phyloP scores from a whole-genome alignment of 2,888 invertebrate species.

The Patella ulyssiponensis region DNA sequence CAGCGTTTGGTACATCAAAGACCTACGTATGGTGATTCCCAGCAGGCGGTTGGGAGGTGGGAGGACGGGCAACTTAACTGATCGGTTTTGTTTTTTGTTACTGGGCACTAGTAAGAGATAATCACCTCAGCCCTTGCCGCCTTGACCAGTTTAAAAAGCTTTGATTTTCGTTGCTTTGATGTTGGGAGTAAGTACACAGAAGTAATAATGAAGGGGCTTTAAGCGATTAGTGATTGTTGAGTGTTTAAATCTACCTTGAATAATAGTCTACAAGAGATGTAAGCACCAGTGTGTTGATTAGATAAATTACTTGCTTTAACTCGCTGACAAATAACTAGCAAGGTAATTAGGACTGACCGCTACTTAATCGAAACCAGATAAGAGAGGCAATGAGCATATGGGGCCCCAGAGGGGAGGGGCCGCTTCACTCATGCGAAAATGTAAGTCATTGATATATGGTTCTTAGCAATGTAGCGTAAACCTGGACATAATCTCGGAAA shows the following conservation, averaged over 20 bases:
- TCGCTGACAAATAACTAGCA: constrained; percentile 7
- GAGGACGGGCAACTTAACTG: background rate
- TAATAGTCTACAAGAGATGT: constrained; percentile 3
- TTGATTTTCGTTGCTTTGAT: constrained; percentile 5
- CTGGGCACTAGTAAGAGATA: background rate
- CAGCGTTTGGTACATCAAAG: background rate
- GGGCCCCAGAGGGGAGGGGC: constrained; percentile 2
- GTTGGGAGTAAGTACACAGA: background rate
- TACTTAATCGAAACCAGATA: constrained; percentile 8
- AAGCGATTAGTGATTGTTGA: constrained; percentile 10
- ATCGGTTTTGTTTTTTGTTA: background rate
- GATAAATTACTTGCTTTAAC: constrained; percentile 5
- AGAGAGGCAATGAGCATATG: background rate
- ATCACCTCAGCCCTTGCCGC: background rate
- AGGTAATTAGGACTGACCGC: constrained; percentile 7
- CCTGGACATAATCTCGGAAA: background rate
- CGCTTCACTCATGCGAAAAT: constrained; percentile 3
- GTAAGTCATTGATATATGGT: constrained; percentile 12
- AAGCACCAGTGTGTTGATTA: constrained; percentile 1
- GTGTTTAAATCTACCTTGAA: constrained; percentile 12
- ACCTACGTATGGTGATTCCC: background rate
- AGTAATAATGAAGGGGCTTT: constrained; percentile 10
- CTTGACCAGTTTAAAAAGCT: constrained; percentile 7
- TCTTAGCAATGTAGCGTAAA: constrained; percentile 7
- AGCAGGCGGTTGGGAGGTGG: constrained; percentile 1